Base-by-base conservation (phyloP, 2,888 invertebrate species). In the Lepidocyrtoides sp. region DNA sequence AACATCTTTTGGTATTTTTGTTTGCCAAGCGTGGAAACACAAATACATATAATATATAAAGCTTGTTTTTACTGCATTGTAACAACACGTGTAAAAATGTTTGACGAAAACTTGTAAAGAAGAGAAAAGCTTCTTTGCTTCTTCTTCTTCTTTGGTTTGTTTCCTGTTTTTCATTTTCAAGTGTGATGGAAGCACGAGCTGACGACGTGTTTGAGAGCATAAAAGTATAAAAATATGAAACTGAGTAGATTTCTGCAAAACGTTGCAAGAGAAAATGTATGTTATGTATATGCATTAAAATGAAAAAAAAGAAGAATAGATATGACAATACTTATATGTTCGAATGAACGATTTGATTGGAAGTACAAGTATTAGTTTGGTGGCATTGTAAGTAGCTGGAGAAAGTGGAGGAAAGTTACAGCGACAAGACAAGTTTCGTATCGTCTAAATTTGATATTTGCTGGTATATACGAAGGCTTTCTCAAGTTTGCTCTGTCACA, bases 401-500 rank as follows among this genome's bases (percentile, higher is more conserved):
- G 48, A 75, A n/a, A 14, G 63, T n/a, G 60, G 26, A 66, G n/a
- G 12, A 69, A 54, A 41, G 12, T n/a, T n/a, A n/a, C n/a, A n/a
- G n/a, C n/a, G n/a, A n/a, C n/a, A n/a, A n/a, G n/a, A n/a, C n/a
- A n/a, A n/a, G n/a, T n/a, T n/a, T n/a, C n/a, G n/a, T n/a, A n/a
- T n/a, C n/a, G n/a, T n/a, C n/a, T n/a, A n/a, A n/a, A n/a, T n/a
- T n/a, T n/a, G n/a, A n/a, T n/a, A n/a, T n/a, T n/a, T n/a, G n/a
- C n/a, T n/a, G n/a, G n/a, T n/a, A n/a, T n/a, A n/a, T n/a, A n/a
- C n/a, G n/a, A n/a, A n/a, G n/a, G n/a, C n/a, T n/a, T n/a, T n/a
- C n/a, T 8, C 26, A 26, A 36, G 17, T 69, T 69, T 44, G 10
- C n/a, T 51, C 10, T 20, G 32, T 79, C 79, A 79, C 79, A 79